Conservation (phyloP, 92 coral and sea anemone species). For the Isaurus tuberculatus region DNA sequence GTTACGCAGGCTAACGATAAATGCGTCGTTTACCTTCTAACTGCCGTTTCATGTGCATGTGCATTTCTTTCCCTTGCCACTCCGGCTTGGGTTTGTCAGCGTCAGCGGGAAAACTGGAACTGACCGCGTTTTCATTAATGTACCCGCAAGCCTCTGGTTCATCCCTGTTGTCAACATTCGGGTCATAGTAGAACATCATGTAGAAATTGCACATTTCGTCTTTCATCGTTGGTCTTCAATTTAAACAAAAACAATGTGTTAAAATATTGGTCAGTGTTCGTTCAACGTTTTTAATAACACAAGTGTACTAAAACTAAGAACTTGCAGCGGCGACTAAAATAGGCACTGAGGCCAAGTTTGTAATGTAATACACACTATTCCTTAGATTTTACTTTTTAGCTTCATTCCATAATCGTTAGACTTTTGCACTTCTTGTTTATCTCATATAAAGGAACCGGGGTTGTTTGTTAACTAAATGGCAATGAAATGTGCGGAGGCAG, state of each 20-base stretch:
- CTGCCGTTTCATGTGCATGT: slow-evolving; percentile 91
- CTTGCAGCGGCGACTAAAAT: no score
- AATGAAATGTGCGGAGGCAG: no score
- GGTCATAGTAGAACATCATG: slow-evolving; percentile 91
- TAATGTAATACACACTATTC: no score
- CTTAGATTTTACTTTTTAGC: no score
- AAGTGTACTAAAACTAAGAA: neutral
- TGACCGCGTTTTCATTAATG: slow-evolving; percentile 44
- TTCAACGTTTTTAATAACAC: neutral
- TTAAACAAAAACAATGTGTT: neutral
- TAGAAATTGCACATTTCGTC: slow-evolving; percentile 99
- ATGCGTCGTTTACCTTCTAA: slow-evolving; percentile 1
- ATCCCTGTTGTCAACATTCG: neutral
- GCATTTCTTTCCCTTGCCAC: slow-evolving; percentile 73
- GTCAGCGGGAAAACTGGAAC: slow-evolving; percentile 69
- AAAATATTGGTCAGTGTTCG: neutral
- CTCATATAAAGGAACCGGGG: no score
- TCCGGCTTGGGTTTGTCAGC: slow-evolving; percentile 80
- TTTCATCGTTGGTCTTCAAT: slow-evolving; percentile 86
- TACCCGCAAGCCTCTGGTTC: slow-evolving; percentile 10
- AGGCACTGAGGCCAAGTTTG: no score
- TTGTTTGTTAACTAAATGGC: no score
- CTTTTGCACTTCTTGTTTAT: no score
- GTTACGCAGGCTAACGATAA: no score
- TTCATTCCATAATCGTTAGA: no score